Evolutionary conservation across 2,888 invertebrate species (phyloP), one percentile per base, ranked within the genome.

Genomic region (Dasypogon diadema): DNA sequence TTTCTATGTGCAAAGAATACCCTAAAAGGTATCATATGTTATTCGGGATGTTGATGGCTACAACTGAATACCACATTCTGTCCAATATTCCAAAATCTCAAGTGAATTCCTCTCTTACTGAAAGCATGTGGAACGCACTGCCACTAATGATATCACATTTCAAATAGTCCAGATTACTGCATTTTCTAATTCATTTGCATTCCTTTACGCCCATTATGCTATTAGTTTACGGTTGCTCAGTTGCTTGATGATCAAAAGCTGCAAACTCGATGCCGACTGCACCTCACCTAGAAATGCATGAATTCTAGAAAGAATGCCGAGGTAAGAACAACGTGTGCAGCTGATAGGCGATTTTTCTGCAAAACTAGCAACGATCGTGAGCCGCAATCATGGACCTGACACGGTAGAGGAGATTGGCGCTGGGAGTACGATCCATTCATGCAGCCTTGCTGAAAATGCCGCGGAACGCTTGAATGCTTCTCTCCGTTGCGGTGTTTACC

Each of bases 101-200:
- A n/a, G n/a, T n/a, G n/a, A n/a, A n/a, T n/a, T n/a, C n/a, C n/a
- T n/a, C n/a, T n/a, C n/a, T n/a, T n/a, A n/a, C n/a, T 12, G 55
- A 55, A 55, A 55, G 55, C 26, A 55, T 22, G 1, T 8, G 10
- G 10, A 42, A 6, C 34, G 37, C 60, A 37, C 60, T 34, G 18
- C 60, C 60, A 42, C 18, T 1, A 16, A 10, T 14, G 24, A 34
- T 26, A 58, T 34, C 37, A 60, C 21, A 42, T 60, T 60, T 58
- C 58, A 58, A 24, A 30, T 58, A 30, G 16, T 58, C 58, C 37
- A 60, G 60, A 60, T 60, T 30, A 10, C 21, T 60, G 58, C n/a
- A 58, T 58, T 60, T 60, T 60, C 60, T 60, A 34, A 60, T 60
- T 21, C 18, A 60, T 60, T 60, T 60, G 60, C 60, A 60, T 60